A percentile compares a stretch with the other conserved stretches of the same genome.
phyloP scores from a whole-genome alignment of 2,797 vertebrate genomes.

The Neosalanx taihuensis region DNA sequence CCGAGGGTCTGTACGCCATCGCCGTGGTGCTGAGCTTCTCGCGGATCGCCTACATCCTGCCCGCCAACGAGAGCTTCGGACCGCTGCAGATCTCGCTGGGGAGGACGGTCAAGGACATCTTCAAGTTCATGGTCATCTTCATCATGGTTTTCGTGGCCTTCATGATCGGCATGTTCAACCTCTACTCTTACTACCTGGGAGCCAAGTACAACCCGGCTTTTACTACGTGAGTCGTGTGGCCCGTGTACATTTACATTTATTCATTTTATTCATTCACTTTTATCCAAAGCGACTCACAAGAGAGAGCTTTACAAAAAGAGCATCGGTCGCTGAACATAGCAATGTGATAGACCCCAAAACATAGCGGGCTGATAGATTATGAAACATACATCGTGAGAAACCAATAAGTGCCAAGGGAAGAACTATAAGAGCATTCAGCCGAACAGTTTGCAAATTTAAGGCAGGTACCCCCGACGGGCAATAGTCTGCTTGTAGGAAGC shows the following conservation, averaged over 20 bases:
- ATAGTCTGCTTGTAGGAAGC: too few relatives aligned
- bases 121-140: conserved; percentile 99
- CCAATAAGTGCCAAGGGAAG: too few relatives aligned
- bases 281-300: too few relatives aligned
- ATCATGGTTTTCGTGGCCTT: conserved; percentile 99
- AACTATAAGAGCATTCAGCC: too few relatives aligned
- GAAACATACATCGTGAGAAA: too few relatives aligned
- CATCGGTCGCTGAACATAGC: too few relatives aligned
- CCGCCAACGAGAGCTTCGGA: conserved; percentile 96
- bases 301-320: too few relatives aligned
- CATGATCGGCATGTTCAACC: conserved; percentile 99
- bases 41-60: conserved; percentile 95
- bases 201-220: conserved; percentile 97
- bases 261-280: too few relatives aligned
- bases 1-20: conserved; percentile 93
- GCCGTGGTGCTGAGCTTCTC: conserved; percentile 97
- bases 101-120: conserved; percentile 97
- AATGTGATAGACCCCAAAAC: too few relatives aligned
- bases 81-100: conserved; percentile 96
- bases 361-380: too few relatives aligned
- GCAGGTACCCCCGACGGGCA: too few relatives aligned
- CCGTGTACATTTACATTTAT: not conserved
- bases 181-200: conserved; percentile 97
- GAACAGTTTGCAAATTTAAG: too few relatives aligned
- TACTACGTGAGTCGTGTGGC: conserved; percentile 86